Conservation (phyloP, 1,140 invertebrate genomes). For the Gryon sp. region DNA sequence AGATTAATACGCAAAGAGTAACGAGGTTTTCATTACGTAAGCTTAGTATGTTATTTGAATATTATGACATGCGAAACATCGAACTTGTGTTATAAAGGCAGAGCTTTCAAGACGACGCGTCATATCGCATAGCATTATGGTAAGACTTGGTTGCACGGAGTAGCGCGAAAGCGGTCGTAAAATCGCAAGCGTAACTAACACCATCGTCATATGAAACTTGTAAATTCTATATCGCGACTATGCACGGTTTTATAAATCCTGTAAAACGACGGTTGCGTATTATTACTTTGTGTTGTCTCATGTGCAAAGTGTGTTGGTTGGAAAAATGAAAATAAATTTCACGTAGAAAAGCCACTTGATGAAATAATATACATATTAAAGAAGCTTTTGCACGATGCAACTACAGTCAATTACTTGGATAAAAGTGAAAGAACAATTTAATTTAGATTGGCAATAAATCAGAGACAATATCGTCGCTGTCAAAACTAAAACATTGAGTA, state of each 20-base stretch:
- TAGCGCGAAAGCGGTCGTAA: constrained; percentile 62
- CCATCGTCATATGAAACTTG: constrained; percentile 67
- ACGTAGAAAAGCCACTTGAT: constrained; percentile 17
- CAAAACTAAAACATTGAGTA: no score
- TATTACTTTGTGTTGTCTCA: constrained; percentile 61
- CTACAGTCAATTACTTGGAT: constrained; percentile 11
- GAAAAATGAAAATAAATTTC: constrained; percentile 52
- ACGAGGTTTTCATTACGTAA: constrained; percentile 52
- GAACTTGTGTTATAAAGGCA: constrained; percentile 55
- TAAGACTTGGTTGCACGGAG: constrained; percentile 48
- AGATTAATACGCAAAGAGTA: constrained; percentile 28
- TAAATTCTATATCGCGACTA: constrained; percentile 65
- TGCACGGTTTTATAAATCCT: constrained; percentile 64
- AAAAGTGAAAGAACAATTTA: no score
- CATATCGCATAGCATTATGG: constrained; percentile 60
- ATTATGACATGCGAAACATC: constrained; percentile 57
- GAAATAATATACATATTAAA: constrained; percentile 52
- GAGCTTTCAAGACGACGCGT: constrained; percentile 60
- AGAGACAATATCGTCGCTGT: no score
- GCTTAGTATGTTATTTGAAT: constrained; percentile 49
- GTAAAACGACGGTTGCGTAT: constrained; percentile 60
- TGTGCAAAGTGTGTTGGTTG: constrained; percentile 34
- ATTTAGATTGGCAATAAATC: no score
- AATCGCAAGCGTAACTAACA: constrained; percentile 63
- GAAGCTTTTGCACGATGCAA: neutral